Conservation (phyloP, 1,140 invertebrate genomes). For the Aphis gossypii region DNA sequence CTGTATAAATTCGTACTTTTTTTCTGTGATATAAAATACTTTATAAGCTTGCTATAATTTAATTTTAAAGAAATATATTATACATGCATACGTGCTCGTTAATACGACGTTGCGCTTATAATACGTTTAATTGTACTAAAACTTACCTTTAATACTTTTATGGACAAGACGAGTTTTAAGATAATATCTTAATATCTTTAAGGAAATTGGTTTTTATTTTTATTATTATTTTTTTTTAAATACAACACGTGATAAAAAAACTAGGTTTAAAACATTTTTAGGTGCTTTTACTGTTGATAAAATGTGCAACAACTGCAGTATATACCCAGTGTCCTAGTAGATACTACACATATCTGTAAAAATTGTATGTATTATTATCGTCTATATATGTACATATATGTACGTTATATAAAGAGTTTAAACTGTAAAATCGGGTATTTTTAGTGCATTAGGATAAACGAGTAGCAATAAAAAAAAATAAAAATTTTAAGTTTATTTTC, state of each 20-base stretch:
- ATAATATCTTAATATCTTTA: no score
- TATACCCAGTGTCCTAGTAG: no score
- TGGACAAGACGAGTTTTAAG: not conserved
- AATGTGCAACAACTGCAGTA: not conserved
- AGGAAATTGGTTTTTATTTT: no score
- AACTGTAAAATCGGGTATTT: slow-evolving; percentile 16
- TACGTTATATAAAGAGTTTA: not conserved
- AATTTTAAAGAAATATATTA: not conserved
- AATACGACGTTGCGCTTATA: not conserved
- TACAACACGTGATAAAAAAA: not conserved
- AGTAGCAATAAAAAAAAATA: not conserved
- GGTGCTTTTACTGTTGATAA: not conserved
- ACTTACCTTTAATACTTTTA: not conserved
- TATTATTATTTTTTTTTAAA: no score
- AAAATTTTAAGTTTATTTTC: not conserved
- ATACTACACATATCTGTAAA: not conserved
- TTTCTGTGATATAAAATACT: not conserved
- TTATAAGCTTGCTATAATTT: not conserved
- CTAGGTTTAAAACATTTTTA: not conserved
- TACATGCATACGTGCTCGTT: not conserved
- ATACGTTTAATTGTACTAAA: not conserved
- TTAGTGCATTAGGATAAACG: not conserved
- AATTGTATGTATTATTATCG: not conserved
- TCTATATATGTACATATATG: no score
- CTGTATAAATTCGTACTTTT: not conserved